A percentile compares a stretch with the other conserved stretches of the same genome.
Evolutionary conservation across 2,113 vertebrate genomes (phyloP).

Genomic region (Oncorhynchus mykiss): DNA sequence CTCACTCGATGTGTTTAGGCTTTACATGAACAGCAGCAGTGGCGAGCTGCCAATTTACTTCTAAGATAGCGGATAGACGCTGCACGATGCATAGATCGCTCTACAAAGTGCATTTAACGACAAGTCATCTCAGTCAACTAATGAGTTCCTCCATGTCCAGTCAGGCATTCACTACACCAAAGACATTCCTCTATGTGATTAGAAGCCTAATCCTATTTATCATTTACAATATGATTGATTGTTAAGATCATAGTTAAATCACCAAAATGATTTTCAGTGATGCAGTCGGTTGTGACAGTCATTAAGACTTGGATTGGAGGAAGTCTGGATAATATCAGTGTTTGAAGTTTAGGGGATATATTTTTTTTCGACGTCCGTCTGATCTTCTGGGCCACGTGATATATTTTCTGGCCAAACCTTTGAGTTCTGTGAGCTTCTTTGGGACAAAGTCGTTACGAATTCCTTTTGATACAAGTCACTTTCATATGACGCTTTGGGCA

Average conservation of each 20-base stretch:
- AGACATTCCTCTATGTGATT: background rate
- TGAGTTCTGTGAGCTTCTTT: background rate
- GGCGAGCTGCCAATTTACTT: background rate
- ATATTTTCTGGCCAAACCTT: background rate
- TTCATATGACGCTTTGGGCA: background rate
- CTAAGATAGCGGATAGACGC: background rate
- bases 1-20: background rate
- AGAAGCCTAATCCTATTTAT: slow-evolving; percentile 11
- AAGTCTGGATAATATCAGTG: slow-evolving; percentile 3
- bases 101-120: background rate
- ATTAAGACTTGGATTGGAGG: background rate
- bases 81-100: background rate
- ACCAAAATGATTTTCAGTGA: background rate
- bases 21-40: background rate
- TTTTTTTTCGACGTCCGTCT: background rate
- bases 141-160: background rate
- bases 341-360: background rate
- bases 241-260: background rate
- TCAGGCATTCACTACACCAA: background rate
- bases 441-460: background rate
- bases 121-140: background rate
- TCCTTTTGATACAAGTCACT: slow-evolving; percentile 2
- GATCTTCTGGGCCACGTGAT: background rate
- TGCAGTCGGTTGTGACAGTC: background rate
- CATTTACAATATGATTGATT: slow-evolving; percentile 1